Base-by-base conservation (phyloP, 2,113 vertebrate species). In the Albula glossodonta region DNA sequence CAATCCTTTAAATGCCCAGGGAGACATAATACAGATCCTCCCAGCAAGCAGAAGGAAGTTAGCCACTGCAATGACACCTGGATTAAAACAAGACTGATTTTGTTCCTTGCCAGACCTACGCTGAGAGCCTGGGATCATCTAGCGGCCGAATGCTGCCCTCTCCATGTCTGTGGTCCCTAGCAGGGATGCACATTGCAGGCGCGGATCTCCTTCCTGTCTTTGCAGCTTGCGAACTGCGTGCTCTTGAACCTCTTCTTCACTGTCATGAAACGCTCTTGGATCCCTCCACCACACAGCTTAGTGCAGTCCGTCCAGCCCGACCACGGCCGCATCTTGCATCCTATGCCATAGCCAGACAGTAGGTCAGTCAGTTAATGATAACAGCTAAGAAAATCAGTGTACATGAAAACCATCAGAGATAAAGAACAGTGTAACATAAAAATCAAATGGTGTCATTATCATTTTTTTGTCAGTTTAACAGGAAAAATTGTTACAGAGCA, bases 181-280 rank as follows among this genome's bases (percentile, higher is more conserved):
- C 98, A 99, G 60, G 96, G 94, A 51, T 97, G 95, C 87, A 97
- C 94, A 0, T 98, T 98, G 92, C 98, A 99, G 4, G 97, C 97
- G 70, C 97, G 96, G 87, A 96, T 95, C 93, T 99, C 98, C 92
- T 96, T 98, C 91, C 96, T 95, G 93, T 97, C 96, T 92, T 97
- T 97, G 90, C 98, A 99, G 91, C 95, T 96, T 80, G 93, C 94
- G 51, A 91, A 92, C 91, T 93, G 94, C 82, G 94, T 88, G 63
- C 93, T 96, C 93, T 97, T 97, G 88, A 95, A 95, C 86, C 96
- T 96, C 93, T 96, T 99, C 96, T 96, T 98, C 11, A 95, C 94
- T 1, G 86, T 92, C 96, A 96, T 97, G 89, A 96, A 95, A 25
- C 97, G 96, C 88, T 99, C 97, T 90, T 99, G 98, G 89, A 97